Evolutionary conservation across 2,888 invertebrate species (phyloP), one percentile per base, ranked within the genome.

Genomic region (Cheilosia grossa): DNA sequence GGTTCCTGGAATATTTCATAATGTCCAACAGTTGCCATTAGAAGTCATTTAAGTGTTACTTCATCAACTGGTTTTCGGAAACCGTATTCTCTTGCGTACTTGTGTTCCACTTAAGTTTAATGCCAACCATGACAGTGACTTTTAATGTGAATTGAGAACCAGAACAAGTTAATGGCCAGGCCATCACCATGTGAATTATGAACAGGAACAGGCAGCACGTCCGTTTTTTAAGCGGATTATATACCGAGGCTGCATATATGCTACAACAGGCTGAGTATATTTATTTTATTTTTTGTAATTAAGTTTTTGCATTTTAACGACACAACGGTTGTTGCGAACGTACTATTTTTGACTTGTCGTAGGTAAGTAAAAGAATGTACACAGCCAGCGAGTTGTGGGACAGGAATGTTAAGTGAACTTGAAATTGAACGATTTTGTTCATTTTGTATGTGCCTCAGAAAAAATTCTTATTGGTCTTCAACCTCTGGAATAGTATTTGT

Each of bases 91-190:
- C 37, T 54, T 30, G 33, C 37, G 37, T 17, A 33, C 56, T 58
- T 30, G n/a, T 54, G 58, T 40, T 58, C 59, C 42, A 59, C 59
- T 59, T 59, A 17, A 40, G 5, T 19, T 42, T 17, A 19, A 30
- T 40, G 47, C 47, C 27, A 63, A 47, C 63, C 63, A 47, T 63
- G 47, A 47, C 47, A 63, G 47, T 59, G 59, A 63, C 17, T 59
- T n/a, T 59, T 59, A 24, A 42, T 63, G 63, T 47, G 27, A 47
- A 15, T 15, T 63, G 63, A 63, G 63, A 63, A 44, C 42, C 21
- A 44, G 44, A 42, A 63, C 63, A 47, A 30, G 47, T 17, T 47
- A 21, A 47, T 6, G 63, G 30, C 47, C 30, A 15, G 47, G 19
- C 47, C 30, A 5, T 21, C 40, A 40, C 40, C 30, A 27, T 27